Evolutionary conservation across 2,797 vertebrate species (phyloP).

Genomic region (Siniperca scherzeri): DNA sequence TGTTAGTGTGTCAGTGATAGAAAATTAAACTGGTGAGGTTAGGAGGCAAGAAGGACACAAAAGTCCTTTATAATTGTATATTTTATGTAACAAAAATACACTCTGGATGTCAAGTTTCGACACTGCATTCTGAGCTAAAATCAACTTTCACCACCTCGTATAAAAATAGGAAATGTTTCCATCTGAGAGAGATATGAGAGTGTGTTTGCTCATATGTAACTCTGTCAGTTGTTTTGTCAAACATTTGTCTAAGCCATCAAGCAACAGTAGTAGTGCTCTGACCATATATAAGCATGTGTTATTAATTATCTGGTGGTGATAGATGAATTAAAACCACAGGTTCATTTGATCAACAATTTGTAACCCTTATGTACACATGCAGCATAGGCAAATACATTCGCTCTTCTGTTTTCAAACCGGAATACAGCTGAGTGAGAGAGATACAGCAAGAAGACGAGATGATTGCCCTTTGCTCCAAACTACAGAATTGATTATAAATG

Average conservation of each 20-base stretch:
- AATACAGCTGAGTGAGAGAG: background rate
- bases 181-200: background rate
- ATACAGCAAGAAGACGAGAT: background rate
- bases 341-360: background rate
- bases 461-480: background rate
- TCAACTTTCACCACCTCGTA: conserved; percentile 20
- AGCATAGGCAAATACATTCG: background rate
- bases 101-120: background rate
- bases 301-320: conserved; percentile 50
- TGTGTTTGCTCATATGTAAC: conserved; percentile 33
- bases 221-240: conserved; percentile 15
- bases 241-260: conserved; percentile 26
- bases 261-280: background rate
- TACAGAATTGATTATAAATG: background rate
- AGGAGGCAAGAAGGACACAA: background rate
- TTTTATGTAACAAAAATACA: background rate
- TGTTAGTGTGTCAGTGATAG: background rate
- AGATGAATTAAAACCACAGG: conserved; percentile 22
- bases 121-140: background rate
- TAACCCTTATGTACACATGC: background rate
- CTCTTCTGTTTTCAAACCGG: background rate
- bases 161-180: conserved; percentile 39
- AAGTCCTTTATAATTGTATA: background rate
- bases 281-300: conserved; percentile 18
- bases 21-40: background rate